phyloP scores from a whole-genome alignment of 53 echinoderm and acorn worm species.

The Luidia sarsii region DNA sequence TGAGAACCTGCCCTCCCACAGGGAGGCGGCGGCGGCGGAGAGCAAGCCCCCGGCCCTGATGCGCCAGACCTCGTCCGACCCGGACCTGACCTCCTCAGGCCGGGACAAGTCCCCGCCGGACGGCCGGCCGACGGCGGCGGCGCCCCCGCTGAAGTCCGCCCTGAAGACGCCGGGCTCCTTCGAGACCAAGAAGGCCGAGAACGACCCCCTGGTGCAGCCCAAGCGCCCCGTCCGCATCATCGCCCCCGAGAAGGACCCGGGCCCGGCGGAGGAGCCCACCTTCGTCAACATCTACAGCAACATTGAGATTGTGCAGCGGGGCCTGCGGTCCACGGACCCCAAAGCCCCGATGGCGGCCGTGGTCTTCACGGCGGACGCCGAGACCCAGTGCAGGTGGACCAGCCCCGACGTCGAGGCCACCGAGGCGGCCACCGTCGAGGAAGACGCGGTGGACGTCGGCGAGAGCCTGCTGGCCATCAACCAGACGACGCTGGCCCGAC shows the following conservation, averaged over 20 bases:
- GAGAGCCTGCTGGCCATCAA: slow-evolving; percentile 27
- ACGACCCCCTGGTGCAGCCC: slow-evolving; percentile 56
- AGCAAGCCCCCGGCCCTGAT: slow-evolving; percentile 3
- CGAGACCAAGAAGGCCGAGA: slow-evolving; percentile 50
- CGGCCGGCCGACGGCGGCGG: slow-evolving; percentile 9
- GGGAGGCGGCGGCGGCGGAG: too few species aligned
- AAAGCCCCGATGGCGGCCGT: not conserved
- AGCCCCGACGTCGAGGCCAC: not conserved
- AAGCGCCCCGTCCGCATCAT: slow-evolving; percentile 89
- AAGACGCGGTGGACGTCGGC: not conserved
- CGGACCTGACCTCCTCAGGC: slow-evolving; percentile 19
- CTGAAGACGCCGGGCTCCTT: slow-evolving; percentile 66
- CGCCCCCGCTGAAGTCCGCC: slow-evolving; percentile 83
- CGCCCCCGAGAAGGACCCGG: slow-evolving; percentile 14
- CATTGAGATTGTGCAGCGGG: slow-evolving; percentile 37
- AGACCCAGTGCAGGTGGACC: slow-evolving; percentile 8
- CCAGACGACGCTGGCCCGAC: slow-evolving; percentile 37
- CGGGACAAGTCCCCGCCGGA: not conserved
- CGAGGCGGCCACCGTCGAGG: not conserved
- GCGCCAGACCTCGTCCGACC: slow-evolving; percentile 34
- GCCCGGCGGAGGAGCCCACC: slow-evolving; percentile 1
- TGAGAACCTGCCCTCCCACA: slow-evolving; percentile 84
- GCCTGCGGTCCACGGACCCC: slow-evolving; percentile 8
- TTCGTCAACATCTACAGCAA: slow-evolving; percentile 47
- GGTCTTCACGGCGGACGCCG: slow-evolving; percentile 34